These are phyloP conservation scores for Thera obeliscata DNA, from an alignment of 2,888 invertebrate genomes.

Conservation along the genomic window DNA sequence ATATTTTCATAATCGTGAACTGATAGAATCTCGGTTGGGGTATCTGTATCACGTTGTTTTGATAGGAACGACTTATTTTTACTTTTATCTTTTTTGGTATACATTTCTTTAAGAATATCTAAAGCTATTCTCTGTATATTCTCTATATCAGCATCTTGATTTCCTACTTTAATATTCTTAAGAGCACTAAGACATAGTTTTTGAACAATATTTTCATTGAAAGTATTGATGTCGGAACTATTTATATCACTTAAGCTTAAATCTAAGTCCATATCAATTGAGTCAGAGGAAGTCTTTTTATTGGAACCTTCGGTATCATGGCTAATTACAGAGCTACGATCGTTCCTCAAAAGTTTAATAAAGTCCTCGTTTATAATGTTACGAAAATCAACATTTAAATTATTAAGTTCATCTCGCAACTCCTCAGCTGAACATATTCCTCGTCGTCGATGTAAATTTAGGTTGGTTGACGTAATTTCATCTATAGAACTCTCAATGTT, in stretches of 20 bases:
- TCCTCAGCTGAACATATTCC: slow-evolving; percentile 85
- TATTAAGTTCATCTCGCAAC: slow-evolving; percentile 70
- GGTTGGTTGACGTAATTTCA: slow-evolving; percentile 72
- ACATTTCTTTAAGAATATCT: slow-evolving; percentile 82
- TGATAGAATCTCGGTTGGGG: slow-evolving; percentile 84
- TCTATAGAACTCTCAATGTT: slow-evolving; percentile 77
- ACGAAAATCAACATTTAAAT: slow-evolving; percentile 65
- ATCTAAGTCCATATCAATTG: slow-evolving; percentile 82
- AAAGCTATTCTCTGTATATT: slow-evolving; percentile 82
- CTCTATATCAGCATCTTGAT: slow-evolving; percentile 82
- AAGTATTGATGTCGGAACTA: slow-evolving; percentile 82
- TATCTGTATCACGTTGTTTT: slow-evolving; percentile 79
- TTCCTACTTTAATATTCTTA: slow-evolving; percentile 82
- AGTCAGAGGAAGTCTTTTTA: slow-evolving; percentile 81
- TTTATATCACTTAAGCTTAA: slow-evolving; percentile 83
- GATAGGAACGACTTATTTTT: slow-evolving; percentile 68
- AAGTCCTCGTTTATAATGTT: slow-evolving; percentile 67
- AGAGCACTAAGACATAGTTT: slow-evolving; percentile 80
- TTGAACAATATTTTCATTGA: slow-evolving; percentile 83
- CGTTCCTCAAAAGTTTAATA: slow-evolving; percentile 70
- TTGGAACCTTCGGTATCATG: slow-evolving; percentile 78
- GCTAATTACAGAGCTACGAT: slow-evolving; percentile 73
- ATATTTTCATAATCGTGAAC: slow-evolving; percentile 88
- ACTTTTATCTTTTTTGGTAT: slow-evolving; percentile 76
- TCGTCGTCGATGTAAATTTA: slow-evolving; percentile 81